Evolutionary conservation across 2,113 vertebrate species (phyloP), one percentile per base, ranked within the genome.

Genomic region (Trematomus loennbergii): DNA sequence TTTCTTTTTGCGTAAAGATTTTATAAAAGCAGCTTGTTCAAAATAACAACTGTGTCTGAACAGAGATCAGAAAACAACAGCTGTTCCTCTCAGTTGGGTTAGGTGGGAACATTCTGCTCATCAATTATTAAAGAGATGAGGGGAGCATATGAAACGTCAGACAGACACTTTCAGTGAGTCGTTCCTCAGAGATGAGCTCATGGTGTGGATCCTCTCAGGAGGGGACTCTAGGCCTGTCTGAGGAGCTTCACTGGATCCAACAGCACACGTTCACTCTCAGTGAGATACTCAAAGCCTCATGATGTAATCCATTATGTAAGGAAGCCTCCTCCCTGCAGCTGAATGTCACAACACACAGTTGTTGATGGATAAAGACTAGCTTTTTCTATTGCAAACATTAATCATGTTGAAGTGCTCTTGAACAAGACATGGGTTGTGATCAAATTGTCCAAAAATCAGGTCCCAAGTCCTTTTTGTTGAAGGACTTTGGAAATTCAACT

Each of bases 121-220:
- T 84, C 50, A 70, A 77, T 88, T 74, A 90, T 90, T 86, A 55
- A 82, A 62, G 17, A 43, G 61, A 8, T 75, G 46, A 60, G 22
- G 72, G 66, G 40, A 71, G 9, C 3, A 0, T 36, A 36, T 45
- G 59, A 59, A 72, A 62, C 59, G 0, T 57, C 46, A 54, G 15
- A 25, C 45, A 61, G 48, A 69, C 46, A 36, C 8, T 36, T 33
- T 15, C 57, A 33, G 18, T 20, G 58, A 52, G 29, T 49, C 43
- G 10, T n/a, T n/a, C 6, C 53, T 25, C 18, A 36, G 18, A 40
- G 36, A 45, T 25, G 33, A 33, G 8, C 33, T 77, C n/a, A 29
- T 53, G 3, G 6, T 11, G 67, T 18, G 25, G 18, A 36, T 43
- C 4, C 59, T 15, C 13, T 33, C 53, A 13, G 59, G 66, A 48